Conservation (phyloP, 2,797 vertebrate species). For the Danio tinwini region DNA sequence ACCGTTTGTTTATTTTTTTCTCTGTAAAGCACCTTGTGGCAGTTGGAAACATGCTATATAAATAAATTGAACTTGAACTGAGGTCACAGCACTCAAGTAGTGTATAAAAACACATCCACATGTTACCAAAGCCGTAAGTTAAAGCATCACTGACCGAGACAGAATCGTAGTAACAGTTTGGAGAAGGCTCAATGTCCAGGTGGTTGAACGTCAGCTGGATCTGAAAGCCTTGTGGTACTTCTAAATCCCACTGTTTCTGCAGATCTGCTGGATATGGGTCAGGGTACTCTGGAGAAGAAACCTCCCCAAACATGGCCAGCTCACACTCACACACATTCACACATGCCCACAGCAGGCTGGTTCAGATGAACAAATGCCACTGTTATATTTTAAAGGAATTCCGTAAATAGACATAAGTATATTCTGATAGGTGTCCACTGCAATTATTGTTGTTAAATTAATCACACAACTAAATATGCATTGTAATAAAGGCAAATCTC, state of each 20-base stretch:
- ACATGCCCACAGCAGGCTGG: conserved; percentile 58
- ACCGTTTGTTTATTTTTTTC: no score
- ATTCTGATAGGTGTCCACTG: background rate
- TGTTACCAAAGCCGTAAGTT: background rate
- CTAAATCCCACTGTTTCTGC: conserved; percentile 77
- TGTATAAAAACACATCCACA: no score
- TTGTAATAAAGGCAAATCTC: background rate
- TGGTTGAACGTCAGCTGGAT: conserved; percentile 83
- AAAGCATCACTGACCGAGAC: conserved; percentile 72
- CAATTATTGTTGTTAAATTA: background rate
- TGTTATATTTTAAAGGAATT: background rate
- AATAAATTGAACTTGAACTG: no score
- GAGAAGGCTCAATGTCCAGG: conserved; percentile 79
- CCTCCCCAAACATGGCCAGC: conserved; percentile 75
- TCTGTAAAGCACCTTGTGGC: no score
- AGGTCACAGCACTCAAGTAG: no score
- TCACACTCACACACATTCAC: conserved; percentile 48
- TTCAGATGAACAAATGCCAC: background rate
- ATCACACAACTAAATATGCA: background rate
- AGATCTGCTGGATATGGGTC: conserved; percentile 77
- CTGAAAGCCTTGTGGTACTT: conserved; percentile 78
- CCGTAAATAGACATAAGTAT: background rate
- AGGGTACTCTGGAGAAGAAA: conserved; percentile 83
- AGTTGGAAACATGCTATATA: no score
- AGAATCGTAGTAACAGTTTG: conserved; percentile 79